Conservation (phyloP, 2,888 invertebrate genomes). For the Epistrophe eligans region DNA sequence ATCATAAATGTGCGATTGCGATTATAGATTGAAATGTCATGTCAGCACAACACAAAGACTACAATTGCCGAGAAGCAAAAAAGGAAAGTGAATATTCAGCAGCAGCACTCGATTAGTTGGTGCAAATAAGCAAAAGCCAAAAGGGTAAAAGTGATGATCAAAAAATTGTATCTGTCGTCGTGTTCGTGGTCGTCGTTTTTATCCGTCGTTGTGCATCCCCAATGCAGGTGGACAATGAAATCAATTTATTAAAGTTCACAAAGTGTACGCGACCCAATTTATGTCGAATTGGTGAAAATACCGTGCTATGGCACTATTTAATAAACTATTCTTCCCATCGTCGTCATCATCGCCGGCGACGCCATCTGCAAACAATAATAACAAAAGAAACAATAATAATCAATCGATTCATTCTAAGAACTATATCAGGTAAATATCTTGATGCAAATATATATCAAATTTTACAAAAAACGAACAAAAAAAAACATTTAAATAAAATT, state of each 20-base stretch:
- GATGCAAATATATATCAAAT: conserved; percentile 15
- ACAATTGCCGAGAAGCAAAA: conserved; percentile 30
- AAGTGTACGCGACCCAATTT: conserved; percentile 55
- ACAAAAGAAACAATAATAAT: conserved; percentile 72
- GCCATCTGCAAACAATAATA: conserved; percentile 74
- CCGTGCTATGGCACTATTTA: conserved; percentile 88
- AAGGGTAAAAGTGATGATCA: conserved; percentile 60
- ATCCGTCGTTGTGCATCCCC: conserved; percentile 20
- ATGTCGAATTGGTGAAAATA: conserved; percentile 66
- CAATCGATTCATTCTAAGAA: conserved; percentile 82
- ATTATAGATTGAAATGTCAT: conserved; percentile 52
- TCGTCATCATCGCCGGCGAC: conserved; percentile 84
- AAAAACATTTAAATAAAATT: background rate
- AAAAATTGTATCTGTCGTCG: conserved; percentile 17
- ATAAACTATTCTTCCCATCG: conserved; percentile 87
- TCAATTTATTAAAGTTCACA: conserved; percentile 53
- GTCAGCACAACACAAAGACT: conserved; percentile 51
- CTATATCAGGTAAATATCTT: conserved; percentile 82
- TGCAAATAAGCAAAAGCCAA: conserved; percentile 36
- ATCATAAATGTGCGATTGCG: conserved; percentile 1
- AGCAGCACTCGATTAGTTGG: conserved; percentile 6
- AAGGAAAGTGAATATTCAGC: conserved; percentile 60
- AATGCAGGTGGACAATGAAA: conserved; percentile 59
- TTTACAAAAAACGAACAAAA: background rate
- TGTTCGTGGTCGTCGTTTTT: conserved; percentile 12